Evolutionary conservation across 2,113 vertebrate genomes (phyloP).

Genomic region (Odontesthes bonariensis): DNA sequence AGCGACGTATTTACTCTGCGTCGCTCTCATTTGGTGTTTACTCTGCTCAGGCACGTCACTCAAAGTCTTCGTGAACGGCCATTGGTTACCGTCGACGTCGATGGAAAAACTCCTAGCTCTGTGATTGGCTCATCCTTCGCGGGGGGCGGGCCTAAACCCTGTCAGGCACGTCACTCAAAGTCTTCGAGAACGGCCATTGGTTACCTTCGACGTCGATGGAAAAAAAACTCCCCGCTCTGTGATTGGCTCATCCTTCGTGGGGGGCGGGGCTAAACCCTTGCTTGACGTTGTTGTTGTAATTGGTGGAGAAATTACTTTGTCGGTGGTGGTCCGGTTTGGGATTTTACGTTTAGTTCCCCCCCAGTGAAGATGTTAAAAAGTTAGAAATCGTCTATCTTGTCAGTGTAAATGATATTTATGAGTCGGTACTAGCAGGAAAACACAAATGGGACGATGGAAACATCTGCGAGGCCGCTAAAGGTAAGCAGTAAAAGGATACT

Average conservation of each 20-base stretch:
- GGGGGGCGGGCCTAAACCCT: constrained; percentile 60
- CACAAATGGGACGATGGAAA: constrained; percentile 67
- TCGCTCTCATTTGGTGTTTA: constrained; percentile 56
- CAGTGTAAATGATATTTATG: background rate
- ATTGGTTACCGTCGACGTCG: constrained; percentile 45
- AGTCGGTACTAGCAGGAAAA: constrained; percentile 24
- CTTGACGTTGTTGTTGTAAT: constrained; percentile 87
- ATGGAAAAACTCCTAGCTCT: rapidly evolving
- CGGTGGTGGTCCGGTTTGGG: constrained; percentile 66
- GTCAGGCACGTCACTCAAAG: constrained; percentile 44
- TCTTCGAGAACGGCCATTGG: constrained; percentile 23
- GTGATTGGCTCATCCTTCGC: constrained; percentile 62
- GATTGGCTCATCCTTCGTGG: constrained; percentile 61
- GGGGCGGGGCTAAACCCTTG: constrained; percentile 62
- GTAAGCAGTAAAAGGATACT: constrained; percentile 78
- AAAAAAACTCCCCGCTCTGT: rapidly evolving
- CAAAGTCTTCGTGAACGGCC: background rate
- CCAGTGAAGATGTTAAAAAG: constrained; percentile 60
- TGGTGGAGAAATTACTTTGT: constrained; percentile 84
- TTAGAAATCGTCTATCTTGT: constrained; percentile 32
- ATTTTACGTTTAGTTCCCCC: constrained; percentile 36
- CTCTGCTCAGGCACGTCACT: constrained; percentile 33
- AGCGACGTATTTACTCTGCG: constrained; percentile 4
- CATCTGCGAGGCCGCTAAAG: constrained; percentile 74
- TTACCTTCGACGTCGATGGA: background rate